These are phyloP conservation scores for Halictus rubicundus DNA, from an alignment of 1,140 invertebrate genomes.

Conservation along the genomic window DNA sequence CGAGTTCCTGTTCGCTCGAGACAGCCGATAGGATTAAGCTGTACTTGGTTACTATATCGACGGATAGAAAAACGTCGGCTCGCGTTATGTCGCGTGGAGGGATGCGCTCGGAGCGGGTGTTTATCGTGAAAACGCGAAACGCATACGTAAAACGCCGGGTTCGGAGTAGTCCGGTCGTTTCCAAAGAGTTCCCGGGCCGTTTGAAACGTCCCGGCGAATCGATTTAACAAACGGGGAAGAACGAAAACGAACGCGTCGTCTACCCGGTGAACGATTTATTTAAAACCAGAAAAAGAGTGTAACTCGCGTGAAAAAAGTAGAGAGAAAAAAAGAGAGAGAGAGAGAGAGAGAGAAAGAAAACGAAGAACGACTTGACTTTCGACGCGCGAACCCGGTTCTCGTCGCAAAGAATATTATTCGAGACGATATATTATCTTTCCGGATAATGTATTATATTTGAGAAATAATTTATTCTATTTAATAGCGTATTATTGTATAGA, in stretches of 20 bases:
- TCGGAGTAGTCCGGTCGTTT: constrained; percentile 36
- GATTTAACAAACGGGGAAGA: neutral
- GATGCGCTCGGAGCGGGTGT: constrained; percentile 46
- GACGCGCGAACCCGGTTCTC: neutral
- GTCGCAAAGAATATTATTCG: constrained; percentile 12
- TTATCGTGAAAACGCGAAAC: constrained; percentile 48
- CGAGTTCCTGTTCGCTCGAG: constrained; percentile 45
- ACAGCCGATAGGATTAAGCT: constrained; percentile 56
- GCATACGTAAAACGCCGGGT: neutral
- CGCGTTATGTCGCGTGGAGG: constrained; percentile 21
- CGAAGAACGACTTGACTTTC: constrained; percentile 1
- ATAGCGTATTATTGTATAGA: constrained; percentile 37
- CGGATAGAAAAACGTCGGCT: constrained; percentile 23
- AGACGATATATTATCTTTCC: constrained; percentile 29
- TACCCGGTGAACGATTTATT: too few species aligned
- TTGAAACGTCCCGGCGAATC: neutral
- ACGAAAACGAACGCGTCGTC: too few species aligned
- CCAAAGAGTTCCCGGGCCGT: neutral
- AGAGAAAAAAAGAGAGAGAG: too few species aligned
- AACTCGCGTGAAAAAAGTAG: neutral
- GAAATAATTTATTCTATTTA: constrained; percentile 50
- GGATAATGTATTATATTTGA: constrained; percentile 33
- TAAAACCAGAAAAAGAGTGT: neutral
- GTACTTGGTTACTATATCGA: constrained; percentile 55
- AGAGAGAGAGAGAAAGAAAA: too few species aligned